Evolutionary conservation across 2,888 invertebrate genomes (phyloP), one percentile per base, ranked within the genome.

Genomic region (Caenorhabditis sp.): DNA sequence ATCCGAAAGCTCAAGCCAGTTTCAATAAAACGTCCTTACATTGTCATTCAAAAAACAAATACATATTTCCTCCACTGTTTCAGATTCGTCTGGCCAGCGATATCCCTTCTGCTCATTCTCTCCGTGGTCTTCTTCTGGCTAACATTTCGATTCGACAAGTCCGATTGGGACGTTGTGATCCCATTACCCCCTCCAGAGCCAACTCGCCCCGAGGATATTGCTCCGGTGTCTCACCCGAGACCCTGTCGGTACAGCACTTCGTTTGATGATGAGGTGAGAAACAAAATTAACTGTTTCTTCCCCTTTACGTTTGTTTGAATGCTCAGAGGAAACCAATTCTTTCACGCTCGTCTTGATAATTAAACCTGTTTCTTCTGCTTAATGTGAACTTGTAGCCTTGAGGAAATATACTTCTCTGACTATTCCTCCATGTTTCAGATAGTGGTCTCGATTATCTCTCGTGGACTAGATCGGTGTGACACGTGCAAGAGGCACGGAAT

Each of bases 401-500:
- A n/a, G n/a, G n/a, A n/a, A n/a, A n/a, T n/a, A n/a, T n/a, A n/a
- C n/a, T n/a, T n/a, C n/a, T n/a, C n/a, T n/a, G n/a, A n/a, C n/a
- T n/a, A n/a, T n/a, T n/a, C n/a, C n/a, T n/a, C n/a, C n/a, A n/a
- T n/a, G n/a, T n/a, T 82, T 24, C 79, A 83, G 83, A 80, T 80
- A 19, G 75, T 80, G 4, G 83, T 83, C 4, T 80, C 75, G 1
- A 80, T 83, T 41, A 54, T 75, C 10, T 75, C 83, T 6, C 56
- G 75, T 6, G 83, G 83, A 24, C 49, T 83, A 38, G 83, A 83
- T 41, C 63, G 83, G 6, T 83, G 83, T 54, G 83, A 83, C 35
- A 83, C 83, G 8, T 83, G 83, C 38, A 80, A 76, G 28, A 79
- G 76, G 26, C 83, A 80, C 44, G 83, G 83, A 6, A 63, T 83